Percentiles rank a stretch among this genome's conserved stretches.
phyloP scores from a whole-genome alignment of 1,140 invertebrate genomes.

The Drosophila teissieri region DNA sequence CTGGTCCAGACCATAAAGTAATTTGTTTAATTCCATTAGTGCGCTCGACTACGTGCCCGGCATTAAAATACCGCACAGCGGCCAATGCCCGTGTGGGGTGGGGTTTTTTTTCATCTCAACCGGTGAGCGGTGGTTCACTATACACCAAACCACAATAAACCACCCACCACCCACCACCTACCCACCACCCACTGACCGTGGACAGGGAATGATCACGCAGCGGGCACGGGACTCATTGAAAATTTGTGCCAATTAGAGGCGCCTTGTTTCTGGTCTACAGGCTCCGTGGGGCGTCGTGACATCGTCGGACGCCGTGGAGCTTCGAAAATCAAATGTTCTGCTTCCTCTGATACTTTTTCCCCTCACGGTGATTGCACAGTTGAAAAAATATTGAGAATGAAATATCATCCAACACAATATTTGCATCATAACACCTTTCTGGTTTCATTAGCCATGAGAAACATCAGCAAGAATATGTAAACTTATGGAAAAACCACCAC shows the following conservation, averaged over 20 bases:
- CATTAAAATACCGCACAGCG: slow-evolving; percentile 57
- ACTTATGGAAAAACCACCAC: too few relatives aligned
- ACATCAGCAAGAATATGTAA: too few relatives aligned
- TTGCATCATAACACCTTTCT: background rate
- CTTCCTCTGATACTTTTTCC: slow-evolving; percentile 26
- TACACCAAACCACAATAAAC: background rate
- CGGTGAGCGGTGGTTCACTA: background rate
- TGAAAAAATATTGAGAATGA: background rate
- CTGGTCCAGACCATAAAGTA: slow-evolving; percentile 66
- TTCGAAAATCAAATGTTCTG: slow-evolving; percentile 73
- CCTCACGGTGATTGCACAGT: background rate
- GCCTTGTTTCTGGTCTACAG: slow-evolving; percentile 56
- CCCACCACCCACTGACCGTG: slow-evolving; percentile 34
- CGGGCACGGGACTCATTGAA: slow-evolving; percentile 37
- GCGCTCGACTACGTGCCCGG: slow-evolving; percentile 58
- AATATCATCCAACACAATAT: background rate
- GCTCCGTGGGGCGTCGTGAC: slow-evolving; percentile 53
- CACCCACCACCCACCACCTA: background rate
- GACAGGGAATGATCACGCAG: slow-evolving; percentile 28
- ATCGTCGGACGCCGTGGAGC: slow-evolving; percentile 41
- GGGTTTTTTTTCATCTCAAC: background rate
- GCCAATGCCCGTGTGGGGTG: slow-evolving; percentile 10
- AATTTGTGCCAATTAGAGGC: slow-evolving; percentile 77
- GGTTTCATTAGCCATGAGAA: too few relatives aligned
- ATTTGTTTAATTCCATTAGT: slow-evolving; percentile 81